These are phyloP conservation scores for Dermochelys coriacea DNA, from an alignment of 2,797 vertebrate genomes.

Conservation along the genomic window DNA sequence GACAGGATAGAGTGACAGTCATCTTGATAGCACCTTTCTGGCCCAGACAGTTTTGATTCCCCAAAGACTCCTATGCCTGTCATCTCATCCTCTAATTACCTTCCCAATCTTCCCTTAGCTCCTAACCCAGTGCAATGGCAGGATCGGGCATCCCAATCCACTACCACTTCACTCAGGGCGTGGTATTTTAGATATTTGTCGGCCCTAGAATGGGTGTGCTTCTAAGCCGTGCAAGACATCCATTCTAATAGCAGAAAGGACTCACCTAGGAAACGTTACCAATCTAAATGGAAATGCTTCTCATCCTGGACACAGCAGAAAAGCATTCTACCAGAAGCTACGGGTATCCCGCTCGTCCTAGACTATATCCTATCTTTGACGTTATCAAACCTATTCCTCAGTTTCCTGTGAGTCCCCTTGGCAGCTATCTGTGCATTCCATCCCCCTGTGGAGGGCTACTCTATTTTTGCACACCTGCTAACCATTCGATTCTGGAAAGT, in stretches of 20 bases:
- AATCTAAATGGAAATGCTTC: not conserved
- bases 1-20: no score
- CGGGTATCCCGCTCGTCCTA: no score
- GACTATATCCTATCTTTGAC: not conserved
- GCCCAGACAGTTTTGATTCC: not conserved
- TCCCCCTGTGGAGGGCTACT: not conserved
- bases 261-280: not conserved
- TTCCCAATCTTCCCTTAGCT: not conserved
- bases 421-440: no score
- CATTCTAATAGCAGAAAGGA: not conserved
- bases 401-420: no score
- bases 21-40: not conserved
- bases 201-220: not conserved
- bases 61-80: not conserved
- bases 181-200: not conserved
- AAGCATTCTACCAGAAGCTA: no score
- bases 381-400: not conserved
- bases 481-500: not conserved
- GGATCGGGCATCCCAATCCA: not conserved
- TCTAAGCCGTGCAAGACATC: not conserved
- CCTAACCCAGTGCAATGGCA: not conserved
- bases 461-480: not conserved
- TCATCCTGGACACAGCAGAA: not conserved
- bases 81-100: not conserved
- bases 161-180: not conserved